These are phyloP conservation scores for Aphelocoma coerulescens DNA, from an alignment of 2,113 vertebrate genomes.

Conservation along the genomic window DNA sequence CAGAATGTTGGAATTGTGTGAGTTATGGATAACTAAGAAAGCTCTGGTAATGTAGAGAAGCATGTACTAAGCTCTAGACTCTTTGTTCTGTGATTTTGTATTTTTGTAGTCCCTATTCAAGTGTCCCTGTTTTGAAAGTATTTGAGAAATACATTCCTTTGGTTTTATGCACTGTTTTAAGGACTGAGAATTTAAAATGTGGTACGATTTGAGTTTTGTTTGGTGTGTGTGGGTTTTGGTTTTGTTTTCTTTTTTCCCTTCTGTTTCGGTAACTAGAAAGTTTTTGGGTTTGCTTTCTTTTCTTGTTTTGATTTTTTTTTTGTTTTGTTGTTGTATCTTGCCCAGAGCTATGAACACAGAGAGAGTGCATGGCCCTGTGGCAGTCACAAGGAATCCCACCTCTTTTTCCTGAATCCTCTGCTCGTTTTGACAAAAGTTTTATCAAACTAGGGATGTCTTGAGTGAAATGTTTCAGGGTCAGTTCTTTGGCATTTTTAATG, in stretches of 20 bases:
- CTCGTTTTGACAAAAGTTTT: neutral
- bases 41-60: neutral
- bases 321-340: neutral
- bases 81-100: neutral
- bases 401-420: neutral
- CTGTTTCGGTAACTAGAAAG: neutral
- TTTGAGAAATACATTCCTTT: neutral
- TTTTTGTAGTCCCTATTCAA: neutral
- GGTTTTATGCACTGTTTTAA: neutral
- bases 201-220: neutral
- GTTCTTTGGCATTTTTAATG: neutral
- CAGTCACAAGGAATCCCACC: neutral
- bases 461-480: neutral
- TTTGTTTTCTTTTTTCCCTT: neutral
- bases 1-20: neutral
- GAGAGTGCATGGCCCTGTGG: neutral
- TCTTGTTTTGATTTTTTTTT: neutral
- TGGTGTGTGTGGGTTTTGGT: neutral
- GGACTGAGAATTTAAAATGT: neutral
- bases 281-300: neutral
- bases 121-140: neutral
- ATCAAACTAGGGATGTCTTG: neutral
- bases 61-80: fast-evolving
- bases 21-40: neutral
- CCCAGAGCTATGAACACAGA: neutral